A percentile compares a stretch with the other conserved stretches of the same genome.
These are phyloP conservation scores for Tupiocoris notatus DNA, from an alignment of 2,888 invertebrate genomes.

Conservation along the genomic window DNA sequence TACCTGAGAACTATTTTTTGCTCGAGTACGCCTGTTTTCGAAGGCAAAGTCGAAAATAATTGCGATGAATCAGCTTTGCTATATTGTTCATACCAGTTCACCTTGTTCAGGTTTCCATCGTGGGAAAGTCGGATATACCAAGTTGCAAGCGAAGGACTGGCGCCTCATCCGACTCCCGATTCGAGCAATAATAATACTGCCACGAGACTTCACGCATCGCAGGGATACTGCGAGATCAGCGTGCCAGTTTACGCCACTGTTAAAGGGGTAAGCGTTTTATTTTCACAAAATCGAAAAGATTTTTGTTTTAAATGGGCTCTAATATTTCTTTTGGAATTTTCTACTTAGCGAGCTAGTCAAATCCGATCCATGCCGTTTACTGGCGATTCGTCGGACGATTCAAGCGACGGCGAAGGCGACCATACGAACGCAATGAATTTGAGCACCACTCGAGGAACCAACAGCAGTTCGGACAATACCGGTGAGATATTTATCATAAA, in stretches of 20 bases:
- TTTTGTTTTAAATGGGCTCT: not conserved
- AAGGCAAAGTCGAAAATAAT: no score
- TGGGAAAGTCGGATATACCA: slow-evolving; percentile 97
- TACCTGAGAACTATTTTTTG: no score
- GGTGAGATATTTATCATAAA: no score
- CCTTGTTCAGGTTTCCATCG: slow-evolving; percentile 68
- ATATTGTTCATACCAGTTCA: not conserved
- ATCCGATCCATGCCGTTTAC: slow-evolving; percentile 94
- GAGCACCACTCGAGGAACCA: slow-evolving; percentile 55
- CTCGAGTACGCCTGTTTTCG: no score
- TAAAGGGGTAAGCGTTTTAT: slow-evolving; percentile 70
- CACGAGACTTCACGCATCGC: slow-evolving; percentile 55
- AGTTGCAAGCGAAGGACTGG: slow-evolving; percentile 57
- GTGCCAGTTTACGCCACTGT: slow-evolving; percentile 95
- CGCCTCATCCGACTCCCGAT: slow-evolving; percentile 49
- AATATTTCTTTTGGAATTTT: not conserved
- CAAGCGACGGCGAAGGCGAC: slow-evolving; percentile 82
- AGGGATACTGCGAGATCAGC: slow-evolving; percentile 84
- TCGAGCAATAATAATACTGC: slow-evolving; percentile 50
- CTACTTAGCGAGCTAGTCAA: slow-evolving; percentile 79
- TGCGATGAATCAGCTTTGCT: no score
- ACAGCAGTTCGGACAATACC: slow-evolving; percentile 58
- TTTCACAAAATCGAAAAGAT: not conserved
- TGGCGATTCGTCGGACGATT: slow-evolving; percentile 91
- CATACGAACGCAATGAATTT: slow-evolving; percentile 56